A percentile compares a stretch with the other conserved stretches of the same genome.
These are phyloP conservation scores for Piaya cayana DNA, from an alignment of 2,113 vertebrate genomes.

Conservation along the genomic window DNA sequence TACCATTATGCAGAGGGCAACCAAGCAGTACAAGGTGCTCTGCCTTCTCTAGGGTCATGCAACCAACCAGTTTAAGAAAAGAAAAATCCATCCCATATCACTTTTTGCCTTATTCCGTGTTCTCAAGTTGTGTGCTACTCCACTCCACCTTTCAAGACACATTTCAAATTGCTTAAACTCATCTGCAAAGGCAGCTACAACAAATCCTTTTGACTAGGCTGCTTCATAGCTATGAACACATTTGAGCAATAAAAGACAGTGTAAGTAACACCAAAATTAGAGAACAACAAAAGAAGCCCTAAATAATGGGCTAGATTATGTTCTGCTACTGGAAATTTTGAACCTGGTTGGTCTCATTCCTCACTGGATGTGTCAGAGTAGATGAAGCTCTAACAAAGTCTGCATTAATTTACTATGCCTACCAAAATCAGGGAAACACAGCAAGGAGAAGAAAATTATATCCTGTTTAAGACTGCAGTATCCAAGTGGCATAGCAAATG, in stretches of 20 bases:
- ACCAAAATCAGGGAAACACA: neutral
- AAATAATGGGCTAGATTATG: neutral
- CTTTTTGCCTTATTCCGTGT: neutral
- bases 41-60: neutral
- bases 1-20: neutral
- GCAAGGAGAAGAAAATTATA: neutral
- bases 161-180: neutral
- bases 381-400: neutral
- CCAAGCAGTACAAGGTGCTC: neutral
- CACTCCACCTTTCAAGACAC: neutral
- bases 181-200: neutral
- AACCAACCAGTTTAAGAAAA: neutral
- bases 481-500: neutral
- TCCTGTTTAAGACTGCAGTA: neutral
- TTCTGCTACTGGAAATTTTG: constrained; percentile 3
- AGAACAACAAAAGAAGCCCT: neutral
- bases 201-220: neutral
- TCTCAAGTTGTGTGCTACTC: neutral
- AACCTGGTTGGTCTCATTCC: neutral
- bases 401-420: neutral
- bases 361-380: neutral
- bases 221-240: neutral
- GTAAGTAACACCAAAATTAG: neutral
- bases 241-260: neutral
- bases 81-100: neutral